Conservation (phyloP, 2,113 vertebrate species). For the Plecturocebus donacophilus region DNA sequence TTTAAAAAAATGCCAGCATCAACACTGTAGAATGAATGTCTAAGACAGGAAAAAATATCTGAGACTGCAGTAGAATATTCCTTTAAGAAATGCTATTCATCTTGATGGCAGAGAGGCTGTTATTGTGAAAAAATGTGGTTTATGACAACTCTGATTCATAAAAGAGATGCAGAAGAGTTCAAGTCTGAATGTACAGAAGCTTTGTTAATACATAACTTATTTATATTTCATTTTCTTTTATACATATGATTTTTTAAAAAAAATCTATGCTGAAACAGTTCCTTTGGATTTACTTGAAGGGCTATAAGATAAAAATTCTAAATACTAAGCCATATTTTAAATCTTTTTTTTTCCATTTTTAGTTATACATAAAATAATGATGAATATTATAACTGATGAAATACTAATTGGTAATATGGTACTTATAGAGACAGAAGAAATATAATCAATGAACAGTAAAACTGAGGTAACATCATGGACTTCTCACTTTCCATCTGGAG, state of each 20-base stretch:
- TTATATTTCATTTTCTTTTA: neutral
- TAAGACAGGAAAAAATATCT: neutral
- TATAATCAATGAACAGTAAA: neutral
- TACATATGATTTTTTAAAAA: neutral
- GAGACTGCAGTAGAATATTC: neutral
- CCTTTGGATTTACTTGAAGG: neutral
- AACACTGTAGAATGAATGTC: neutral
- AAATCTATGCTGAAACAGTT: neutral
- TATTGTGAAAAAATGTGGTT: neutral
- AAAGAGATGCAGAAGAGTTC: neutral
- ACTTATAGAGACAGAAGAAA: neutral
- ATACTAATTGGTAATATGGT: neutral
- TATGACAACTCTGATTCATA: neutral
- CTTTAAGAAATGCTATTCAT: neutral
- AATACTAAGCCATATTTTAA: neutral
- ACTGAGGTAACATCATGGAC: neutral
- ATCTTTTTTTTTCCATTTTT: neutral
- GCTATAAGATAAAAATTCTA: neutral
- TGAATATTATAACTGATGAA: neutral
- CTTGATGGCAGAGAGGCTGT: neutral
- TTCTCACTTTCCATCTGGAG: neutral
- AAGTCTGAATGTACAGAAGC: neutral
- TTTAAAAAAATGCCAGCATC: neutral
- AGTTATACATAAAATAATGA: neutral
- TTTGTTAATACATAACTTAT: constrained; percentile 11